phyloP scores from a whole-genome alignment of 2,888 invertebrate genomes.

The Pristionchus japonicus region DNA sequence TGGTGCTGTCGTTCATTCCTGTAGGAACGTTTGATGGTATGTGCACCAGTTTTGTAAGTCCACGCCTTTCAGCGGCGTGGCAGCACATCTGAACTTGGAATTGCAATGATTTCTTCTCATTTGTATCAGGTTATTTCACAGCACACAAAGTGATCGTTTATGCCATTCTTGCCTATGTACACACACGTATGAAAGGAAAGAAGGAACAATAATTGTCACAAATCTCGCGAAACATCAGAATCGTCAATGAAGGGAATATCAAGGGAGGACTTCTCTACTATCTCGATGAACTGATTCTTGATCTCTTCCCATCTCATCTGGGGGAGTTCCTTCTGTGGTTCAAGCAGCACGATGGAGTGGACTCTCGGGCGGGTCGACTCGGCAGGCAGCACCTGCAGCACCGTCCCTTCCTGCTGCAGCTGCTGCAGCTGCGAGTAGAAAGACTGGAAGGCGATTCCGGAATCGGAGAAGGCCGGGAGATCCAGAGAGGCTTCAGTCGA shows the following conservation, averaged over 20 bases:
- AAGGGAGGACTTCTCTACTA: background rate
- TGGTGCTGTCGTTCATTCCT: too few species aligned
- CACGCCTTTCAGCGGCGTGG: too few species aligned
- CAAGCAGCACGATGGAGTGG: background rate
- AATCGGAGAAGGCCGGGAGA: conserved; percentile 31
- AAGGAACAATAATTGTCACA: background rate
- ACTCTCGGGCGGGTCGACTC: background rate
- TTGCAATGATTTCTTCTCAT: too few species aligned
- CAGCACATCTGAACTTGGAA: too few species aligned
- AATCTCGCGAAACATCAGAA: conserved; percentile 32
- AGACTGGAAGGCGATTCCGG: conserved; percentile 1
- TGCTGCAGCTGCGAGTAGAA: conserved; percentile 28
- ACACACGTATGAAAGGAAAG: background rate
- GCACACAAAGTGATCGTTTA: background rate
- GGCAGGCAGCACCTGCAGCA: background rate
- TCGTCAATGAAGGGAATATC: conserved; percentile 44
- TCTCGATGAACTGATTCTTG: background rate
- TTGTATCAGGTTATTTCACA: too few species aligned
- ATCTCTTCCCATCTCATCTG: background rate
- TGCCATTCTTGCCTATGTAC: background rate
- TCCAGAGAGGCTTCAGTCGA: conserved; percentile 12
- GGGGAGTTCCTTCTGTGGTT: conserved; percentile 5
- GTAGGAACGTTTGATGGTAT: too few species aligned
- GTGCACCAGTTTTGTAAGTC: too few species aligned
- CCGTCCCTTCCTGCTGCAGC: background rate